A percentile compares a stretch with the other conserved stretches of the same genome.
phyloP scores from a whole-genome alignment of 2,888 invertebrate genomes.

The Abrostola triplasia region DNA sequence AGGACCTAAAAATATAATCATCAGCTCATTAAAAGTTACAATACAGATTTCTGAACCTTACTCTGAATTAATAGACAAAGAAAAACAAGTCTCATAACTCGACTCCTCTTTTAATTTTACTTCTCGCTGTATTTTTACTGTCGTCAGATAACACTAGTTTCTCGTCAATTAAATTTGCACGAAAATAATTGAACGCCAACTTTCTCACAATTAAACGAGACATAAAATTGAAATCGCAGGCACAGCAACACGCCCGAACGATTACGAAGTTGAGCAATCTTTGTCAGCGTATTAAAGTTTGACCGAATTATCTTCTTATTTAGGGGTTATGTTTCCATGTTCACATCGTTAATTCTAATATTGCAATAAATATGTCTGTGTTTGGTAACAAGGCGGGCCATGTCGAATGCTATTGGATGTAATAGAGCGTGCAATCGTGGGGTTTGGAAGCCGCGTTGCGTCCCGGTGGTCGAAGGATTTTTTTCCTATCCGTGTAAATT shows the following conservation, averaged over 20 bases:
- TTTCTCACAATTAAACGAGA: constrained; percentile 82
- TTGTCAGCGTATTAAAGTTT: constrained; percentile 87
- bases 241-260: constrained; percentile 77
- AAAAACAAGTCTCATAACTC: background rate
- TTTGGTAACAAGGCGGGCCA: constrained; percentile 84
- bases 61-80: background rate
- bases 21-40: no score
- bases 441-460: constrained; percentile 56
- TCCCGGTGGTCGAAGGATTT: constrained; percentile 66
- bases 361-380: constrained; percentile 86
- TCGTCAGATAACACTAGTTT: constrained; percentile 31
- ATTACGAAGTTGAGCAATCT: constrained; percentile 80
- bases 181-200: constrained; percentile 64
- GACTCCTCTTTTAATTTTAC: background rate
- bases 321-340: constrained; percentile 68
- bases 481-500: constrained; percentile 57
- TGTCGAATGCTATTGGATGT: constrained; percentile 79
- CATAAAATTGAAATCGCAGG: constrained; percentile 81
- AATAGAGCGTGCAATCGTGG: constrained; percentile 79
- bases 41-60: no score
- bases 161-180: constrained; percentile 68
- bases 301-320: constrained; percentile 83
- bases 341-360: constrained; percentile 87
- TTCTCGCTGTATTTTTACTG: constrained; percentile 12
- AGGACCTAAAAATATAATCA: no score